phyloP scores from a whole-genome alignment of 2,797 vertebrate species.

The Phaenicophaeus curvirostris region DNA sequence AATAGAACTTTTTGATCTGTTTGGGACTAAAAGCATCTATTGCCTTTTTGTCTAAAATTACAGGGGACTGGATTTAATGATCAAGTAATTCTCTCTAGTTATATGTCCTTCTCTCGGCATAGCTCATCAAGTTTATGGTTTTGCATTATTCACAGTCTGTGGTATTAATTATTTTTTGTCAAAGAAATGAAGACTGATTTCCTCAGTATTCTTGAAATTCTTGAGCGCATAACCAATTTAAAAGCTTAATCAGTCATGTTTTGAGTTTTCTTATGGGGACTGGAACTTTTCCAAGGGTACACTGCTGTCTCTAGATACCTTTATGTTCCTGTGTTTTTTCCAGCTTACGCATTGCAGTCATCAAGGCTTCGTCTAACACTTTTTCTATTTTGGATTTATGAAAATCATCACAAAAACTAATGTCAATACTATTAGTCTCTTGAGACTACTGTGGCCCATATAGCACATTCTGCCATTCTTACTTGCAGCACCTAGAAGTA shows the following conservation, averaged over 20 bases:
- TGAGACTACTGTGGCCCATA: background rate
- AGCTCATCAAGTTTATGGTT: slow-evolving; percentile 28
- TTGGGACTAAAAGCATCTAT: background rate
- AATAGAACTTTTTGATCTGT: background rate
- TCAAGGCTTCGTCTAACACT: rapidly evolving
- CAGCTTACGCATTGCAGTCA: background rate
- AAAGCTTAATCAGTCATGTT: background rate
- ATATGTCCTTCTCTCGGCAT: background rate
- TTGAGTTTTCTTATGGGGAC: background rate
- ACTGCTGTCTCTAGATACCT: background rate
- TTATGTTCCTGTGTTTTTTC: background rate
- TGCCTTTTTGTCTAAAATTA: background rate
- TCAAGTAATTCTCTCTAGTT: background rate
- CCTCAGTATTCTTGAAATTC: background rate
- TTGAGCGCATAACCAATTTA: background rate
- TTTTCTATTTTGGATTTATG: background rate
- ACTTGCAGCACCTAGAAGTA: background rate
- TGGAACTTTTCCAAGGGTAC: background rate
- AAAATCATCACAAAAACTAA: background rate
- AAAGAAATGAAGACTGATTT: slow-evolving; percentile 30
- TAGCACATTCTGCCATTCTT: background rate
- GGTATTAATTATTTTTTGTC: slow-evolving; percentile 4
- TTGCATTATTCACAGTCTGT: slow-evolving; percentile 5
- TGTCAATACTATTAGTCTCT: background rate
- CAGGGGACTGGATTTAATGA: background rate